Evolutionary conservation across 2,797 vertebrate species (phyloP).

Genomic region (Botia kubotai): DNA sequence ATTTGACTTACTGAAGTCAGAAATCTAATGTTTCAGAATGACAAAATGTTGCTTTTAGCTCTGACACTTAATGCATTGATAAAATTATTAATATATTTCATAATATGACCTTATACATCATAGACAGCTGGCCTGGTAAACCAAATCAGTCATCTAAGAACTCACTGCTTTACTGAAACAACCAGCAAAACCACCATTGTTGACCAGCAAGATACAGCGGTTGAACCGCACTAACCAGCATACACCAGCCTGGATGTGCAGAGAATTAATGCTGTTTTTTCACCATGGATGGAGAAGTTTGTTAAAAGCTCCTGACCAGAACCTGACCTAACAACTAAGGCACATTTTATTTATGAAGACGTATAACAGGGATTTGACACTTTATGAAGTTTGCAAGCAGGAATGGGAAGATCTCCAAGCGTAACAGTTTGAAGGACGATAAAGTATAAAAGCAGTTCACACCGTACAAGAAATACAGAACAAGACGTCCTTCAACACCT

Average conservation of each 20-base stretch:
- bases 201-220: no score
- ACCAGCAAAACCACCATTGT: neutral
- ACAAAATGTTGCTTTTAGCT: neutral
- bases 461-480: conserved; percentile 22
- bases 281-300: neutral
- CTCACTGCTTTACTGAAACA: neutral
- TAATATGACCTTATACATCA: neutral
- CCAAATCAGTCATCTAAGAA: no score
- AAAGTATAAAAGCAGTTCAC: conserved; percentile 33
- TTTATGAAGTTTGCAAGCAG: conserved; percentile 63
- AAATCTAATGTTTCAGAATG: neutral
- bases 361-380: conserved; percentile 63
- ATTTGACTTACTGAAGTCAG: neutral
- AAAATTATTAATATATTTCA: neutral
- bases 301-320: conserved; percentile 39
- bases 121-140: neutral
- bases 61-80: conserved; percentile 6
- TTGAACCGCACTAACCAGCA: neutral
- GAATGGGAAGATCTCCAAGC: conserved; percentile 65
- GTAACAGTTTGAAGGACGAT: conserved; percentile 64
- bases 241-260: neutral
- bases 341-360: conserved; percentile 71
- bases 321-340: conserved; percentile 68
- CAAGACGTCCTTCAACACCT: conserved; percentile 76
- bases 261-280: conserved; percentile 7